These are phyloP conservation scores for Coturnix japonica DNA, from an alignment of 2,113 vertebrate species.

Conservation along the genomic window DNA sequence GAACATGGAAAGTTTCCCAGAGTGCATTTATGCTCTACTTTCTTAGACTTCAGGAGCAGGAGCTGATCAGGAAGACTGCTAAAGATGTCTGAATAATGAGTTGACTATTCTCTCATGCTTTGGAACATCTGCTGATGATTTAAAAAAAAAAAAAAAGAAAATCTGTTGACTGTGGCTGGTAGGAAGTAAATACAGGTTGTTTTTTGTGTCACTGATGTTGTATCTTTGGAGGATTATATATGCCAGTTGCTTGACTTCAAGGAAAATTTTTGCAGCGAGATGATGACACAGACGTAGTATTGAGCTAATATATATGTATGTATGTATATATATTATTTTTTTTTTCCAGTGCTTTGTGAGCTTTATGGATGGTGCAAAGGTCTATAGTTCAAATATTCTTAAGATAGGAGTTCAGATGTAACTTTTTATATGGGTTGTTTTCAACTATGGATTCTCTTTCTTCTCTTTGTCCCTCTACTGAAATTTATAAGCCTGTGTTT, in stretches of 20 bases:
- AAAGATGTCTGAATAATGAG: not conserved
- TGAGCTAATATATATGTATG: not conserved
- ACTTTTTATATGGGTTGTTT: not conserved
- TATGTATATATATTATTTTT: too few species aligned
- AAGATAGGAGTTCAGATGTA: not conserved
- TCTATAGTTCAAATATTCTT: not conserved
- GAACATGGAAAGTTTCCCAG: conserved; percentile 18
- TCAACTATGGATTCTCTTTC: not conserved
- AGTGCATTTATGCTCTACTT: not conserved
- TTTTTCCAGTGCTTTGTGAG: not conserved
- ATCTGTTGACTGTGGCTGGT: not conserved
- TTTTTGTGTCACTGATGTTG: not conserved
- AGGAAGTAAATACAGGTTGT: conserved; percentile 10
- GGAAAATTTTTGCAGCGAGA: not conserved
- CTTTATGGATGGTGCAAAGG: not conserved
- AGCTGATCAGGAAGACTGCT: not conserved
- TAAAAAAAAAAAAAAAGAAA: not conserved
- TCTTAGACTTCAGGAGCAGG: not conserved
- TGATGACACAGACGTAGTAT: not conserved
- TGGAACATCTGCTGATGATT: not conserved
- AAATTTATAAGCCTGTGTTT: not conserved
- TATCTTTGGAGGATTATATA: not conserved
- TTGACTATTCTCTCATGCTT: not conserved
- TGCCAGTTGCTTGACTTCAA: conserved; percentile 20
- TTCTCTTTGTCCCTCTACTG: not conserved